A percentile compares a stretch with the other conserved stretches of the same genome.
Conservation (phyloP, 2,888 invertebrate species). For the Diaprepes abbreviatus region DNA sequence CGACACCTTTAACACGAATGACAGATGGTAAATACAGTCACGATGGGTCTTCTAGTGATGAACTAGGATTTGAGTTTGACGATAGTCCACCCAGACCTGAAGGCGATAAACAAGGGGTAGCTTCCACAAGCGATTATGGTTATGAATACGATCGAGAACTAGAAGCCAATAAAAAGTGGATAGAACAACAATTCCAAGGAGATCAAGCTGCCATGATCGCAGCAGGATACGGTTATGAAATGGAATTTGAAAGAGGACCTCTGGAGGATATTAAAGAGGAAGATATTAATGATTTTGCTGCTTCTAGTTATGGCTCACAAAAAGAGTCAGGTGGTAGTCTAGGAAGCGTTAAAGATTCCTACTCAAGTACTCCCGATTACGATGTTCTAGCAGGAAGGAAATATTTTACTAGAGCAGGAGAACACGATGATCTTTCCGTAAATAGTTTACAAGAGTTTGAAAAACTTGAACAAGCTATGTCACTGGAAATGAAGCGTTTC, state of each 20-base stretch:
- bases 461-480: conserved; percentile 87
- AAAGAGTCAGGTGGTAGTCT: conserved; percentile 84
- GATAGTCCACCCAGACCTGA: conserved; percentile 72
- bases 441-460: conserved; percentile 96
- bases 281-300: conserved; percentile 85
- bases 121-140: conserved; percentile 65
- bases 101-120: conserved; percentile 60
- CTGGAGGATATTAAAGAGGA: conserved; percentile 94
- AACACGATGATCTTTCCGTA: conserved; percentile 92
- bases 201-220: conserved; percentile 74
- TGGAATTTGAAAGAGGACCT: conserved; percentile 86
- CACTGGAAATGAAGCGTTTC: conserved; percentile 81
- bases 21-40: conserved; percentile 69
- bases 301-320: conserved; percentile 81
- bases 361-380: conserved; percentile 93
- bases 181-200: conserved; percentile 89
- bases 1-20: conserved; percentile 74
- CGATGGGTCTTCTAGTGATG: conserved; percentile 72
- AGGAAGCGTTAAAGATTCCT: conserved; percentile 86
- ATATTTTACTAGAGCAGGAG: conserved; percentile 85
- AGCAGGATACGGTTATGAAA: conserved; percentile 77
- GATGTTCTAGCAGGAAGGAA: conserved; percentile 88
- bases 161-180: conserved; percentile 88
- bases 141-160: conserved; percentile 72
- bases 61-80: conserved; percentile 78